Evolutionary conservation across 2,113 vertebrate species (phyloP).

Genomic region (Osmerus mordax): DNA sequence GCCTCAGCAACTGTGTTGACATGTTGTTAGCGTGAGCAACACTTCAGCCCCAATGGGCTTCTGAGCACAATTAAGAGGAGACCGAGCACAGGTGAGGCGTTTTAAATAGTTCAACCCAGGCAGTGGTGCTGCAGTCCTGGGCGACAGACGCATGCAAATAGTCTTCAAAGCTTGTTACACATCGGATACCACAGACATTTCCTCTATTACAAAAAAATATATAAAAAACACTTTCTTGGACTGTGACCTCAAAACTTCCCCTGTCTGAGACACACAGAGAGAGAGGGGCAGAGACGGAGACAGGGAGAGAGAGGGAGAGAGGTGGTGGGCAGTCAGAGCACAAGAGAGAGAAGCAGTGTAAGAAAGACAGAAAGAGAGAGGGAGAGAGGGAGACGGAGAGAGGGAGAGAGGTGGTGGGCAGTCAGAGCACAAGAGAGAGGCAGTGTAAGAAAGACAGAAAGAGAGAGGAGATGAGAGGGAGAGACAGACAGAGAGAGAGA

Average conservation of each 20-base stretch:
- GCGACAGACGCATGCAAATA: no score
- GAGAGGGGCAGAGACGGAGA: background rate
- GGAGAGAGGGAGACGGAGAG: conserved; percentile 17
- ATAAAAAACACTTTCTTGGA: no score
- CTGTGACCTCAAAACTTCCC: no score
- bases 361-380: background rate
- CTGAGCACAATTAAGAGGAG: no score
- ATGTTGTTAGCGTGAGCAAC: no score
- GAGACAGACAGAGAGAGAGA: background rate
- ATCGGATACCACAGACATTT: background rate
- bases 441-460: background rate
- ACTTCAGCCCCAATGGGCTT: no score
- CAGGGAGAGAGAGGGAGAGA: background rate
- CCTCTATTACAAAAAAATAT: background rate
- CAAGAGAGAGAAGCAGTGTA: background rate
- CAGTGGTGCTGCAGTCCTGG: no score
- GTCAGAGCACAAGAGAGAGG: background rate
- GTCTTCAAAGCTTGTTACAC: no score
- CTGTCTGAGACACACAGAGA: background rate
- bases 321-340: background rate
- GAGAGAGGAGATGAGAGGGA: conserved; percentile 9
- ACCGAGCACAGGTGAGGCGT: no score
- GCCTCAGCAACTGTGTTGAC: no score
- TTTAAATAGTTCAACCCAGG: no score
- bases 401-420: background rate